phyloP scores from a whole-genome alignment of 1,140 invertebrate species.

The Bombus pyrosoma region DNA sequence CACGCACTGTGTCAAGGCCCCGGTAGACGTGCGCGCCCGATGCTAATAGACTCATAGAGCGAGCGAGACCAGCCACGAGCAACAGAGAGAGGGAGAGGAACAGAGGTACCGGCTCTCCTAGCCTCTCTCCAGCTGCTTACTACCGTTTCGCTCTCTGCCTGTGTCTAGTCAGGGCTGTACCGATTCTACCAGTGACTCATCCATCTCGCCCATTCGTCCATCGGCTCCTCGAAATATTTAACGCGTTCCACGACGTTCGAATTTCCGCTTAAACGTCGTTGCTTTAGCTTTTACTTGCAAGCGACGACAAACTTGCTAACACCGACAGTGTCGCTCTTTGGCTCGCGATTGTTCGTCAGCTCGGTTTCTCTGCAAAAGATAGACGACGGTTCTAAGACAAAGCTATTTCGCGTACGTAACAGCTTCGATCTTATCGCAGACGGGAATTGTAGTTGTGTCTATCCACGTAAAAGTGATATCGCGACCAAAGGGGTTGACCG shows the following conservation, averaged over 20 bases:
- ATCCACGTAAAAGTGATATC: no score
- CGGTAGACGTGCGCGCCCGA: conserved; percentile 67
- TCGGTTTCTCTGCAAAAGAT: no score
- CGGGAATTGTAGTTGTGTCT: rapidly evolving
- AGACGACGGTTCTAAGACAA: no score
- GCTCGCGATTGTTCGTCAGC: no score
- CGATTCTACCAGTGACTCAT: conserved; percentile 13
- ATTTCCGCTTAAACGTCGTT: rapidly evolving
- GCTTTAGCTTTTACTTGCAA: no score
- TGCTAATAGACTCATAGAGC: conserved; percentile 78
- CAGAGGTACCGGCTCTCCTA: conserved; percentile 31
- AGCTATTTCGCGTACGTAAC: no score
- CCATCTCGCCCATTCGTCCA: background rate
- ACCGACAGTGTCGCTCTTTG: no score
- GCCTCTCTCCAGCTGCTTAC: conserved; percentile 21
- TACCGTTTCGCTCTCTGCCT: conserved; percentile 46
- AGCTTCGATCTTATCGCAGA: no score
- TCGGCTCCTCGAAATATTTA: background rate
- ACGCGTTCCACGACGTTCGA: background rate
- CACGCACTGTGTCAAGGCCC: conserved; percentile 82
- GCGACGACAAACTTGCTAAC: rapidly evolving
- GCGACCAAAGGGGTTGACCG: no score
- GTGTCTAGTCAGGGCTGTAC: conserved; percentile 37
- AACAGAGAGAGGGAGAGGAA: conserved; percentile 34
- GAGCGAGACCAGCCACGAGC: conserved; percentile 10